Conservation (phyloP, 1,140 invertebrate species). For the Drosophila seguyi region DNA sequence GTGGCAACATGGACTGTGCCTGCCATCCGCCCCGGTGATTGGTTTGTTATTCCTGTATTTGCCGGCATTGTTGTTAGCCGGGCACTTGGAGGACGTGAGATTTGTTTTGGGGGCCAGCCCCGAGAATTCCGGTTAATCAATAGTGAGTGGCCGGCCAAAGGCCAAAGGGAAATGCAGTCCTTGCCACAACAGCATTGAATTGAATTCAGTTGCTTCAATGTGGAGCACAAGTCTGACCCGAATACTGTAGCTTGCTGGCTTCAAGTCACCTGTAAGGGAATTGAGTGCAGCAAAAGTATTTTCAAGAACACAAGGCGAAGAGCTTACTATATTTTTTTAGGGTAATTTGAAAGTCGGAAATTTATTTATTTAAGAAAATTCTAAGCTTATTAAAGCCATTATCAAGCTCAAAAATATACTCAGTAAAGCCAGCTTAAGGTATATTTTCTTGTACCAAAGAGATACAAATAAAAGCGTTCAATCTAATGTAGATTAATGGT, state of each 20-base stretch:
- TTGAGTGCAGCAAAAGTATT: background rate
- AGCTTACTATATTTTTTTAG: background rate
- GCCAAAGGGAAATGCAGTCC: conserved; percentile 9
- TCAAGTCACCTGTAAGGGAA: conserved; percentile 1
- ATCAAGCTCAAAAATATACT: no score
- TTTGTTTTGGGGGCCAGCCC: conserved; percentile 33
- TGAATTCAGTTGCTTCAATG: conserved; percentile 12
- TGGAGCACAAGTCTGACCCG: background rate
- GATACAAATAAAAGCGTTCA: no score
- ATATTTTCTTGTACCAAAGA: no score
- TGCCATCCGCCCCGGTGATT: conserved; percentile 20
- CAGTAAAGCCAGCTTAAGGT: no score
- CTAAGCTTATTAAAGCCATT: no score
- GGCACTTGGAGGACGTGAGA: conserved; percentile 36
- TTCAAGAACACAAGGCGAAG: background rate
- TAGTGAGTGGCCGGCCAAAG: conserved; percentile 1
- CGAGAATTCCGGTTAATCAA: conserved; percentile 35
- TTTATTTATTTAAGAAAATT: no score
- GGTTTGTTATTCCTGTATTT: conserved; percentile 48
- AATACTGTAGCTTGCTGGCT: conserved; percentile 4
- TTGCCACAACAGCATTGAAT: conserved; percentile 25
- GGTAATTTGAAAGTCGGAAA: no score
- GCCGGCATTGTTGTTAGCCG: conserved; percentile 31
- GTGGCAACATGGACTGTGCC: conserved; percentile 10
- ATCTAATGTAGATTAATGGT: no score